These are phyloP conservation scores for Lissonota sp. DNA, from an alignment of 2,888 invertebrate species.

Conservation along the genomic window DNA sequence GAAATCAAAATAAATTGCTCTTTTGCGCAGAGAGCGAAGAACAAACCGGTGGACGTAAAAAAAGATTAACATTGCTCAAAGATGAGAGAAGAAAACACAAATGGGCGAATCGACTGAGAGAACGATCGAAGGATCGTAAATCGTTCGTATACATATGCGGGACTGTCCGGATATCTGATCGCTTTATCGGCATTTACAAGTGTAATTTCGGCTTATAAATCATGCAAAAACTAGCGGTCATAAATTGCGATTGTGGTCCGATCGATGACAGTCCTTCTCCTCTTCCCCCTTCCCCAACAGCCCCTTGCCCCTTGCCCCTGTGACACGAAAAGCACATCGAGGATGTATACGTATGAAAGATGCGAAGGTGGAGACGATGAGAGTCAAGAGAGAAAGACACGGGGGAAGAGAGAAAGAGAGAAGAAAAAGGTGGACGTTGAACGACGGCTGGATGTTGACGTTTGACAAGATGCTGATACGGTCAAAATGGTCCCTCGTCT, in stretches of 20 bases:
- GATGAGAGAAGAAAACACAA: conserved; percentile 48
- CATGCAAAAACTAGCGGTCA: conserved; percentile 72
- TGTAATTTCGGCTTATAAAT: conserved; percentile 74
- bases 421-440: conserved; percentile 33
- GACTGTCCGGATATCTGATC: conserved; percentile 72
- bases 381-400: conserved; percentile 19
- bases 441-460: conserved; percentile 57
- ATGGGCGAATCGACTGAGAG: conserved; percentile 30
- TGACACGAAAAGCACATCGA: conserved; percentile 35
- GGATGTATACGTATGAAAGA: background rate
- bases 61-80: conserved; percentile 1
- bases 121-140: conserved; percentile 61
- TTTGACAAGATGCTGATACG: conserved; percentile 61
- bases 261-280: conserved; percentile 54
- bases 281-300: conserved; percentile 3
- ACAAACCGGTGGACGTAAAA: too few species aligned
- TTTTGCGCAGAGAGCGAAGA: background rate
- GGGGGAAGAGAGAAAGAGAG: conserved; percentile 8
- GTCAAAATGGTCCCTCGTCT: conserved; percentile 47
- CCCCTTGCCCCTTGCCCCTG: conserved; percentile 17
- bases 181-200: conserved; percentile 75
- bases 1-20: conserved; percentile 41
- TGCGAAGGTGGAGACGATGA: conserved; percentile 20
- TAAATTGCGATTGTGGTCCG: conserved; percentile 66
- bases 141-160: conserved; percentile 52